Evolutionary conservation across 2,797 vertebrate species (phyloP).

Genomic region (Muraenolepis orangiensis): DNA sequence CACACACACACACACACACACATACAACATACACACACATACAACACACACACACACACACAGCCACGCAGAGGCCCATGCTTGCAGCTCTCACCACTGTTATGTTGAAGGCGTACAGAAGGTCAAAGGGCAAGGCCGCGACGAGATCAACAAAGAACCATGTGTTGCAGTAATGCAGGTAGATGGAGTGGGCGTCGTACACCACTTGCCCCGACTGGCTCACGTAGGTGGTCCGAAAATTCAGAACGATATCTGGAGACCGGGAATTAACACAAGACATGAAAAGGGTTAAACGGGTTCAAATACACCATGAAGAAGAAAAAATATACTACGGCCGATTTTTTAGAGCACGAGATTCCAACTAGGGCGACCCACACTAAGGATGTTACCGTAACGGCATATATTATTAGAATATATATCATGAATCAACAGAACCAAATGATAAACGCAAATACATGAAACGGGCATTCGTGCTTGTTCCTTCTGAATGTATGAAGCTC

Average conservation of each 20-base stretch:
- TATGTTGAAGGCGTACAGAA: conserved; percentile 93
- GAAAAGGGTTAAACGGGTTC: too few relatives aligned
- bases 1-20: neutral
- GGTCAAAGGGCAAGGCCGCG: conserved; percentile 92
- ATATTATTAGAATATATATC: neutral
- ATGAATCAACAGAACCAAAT: neutral
- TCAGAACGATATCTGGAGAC: conserved; percentile 88
- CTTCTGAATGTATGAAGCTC: neutral
- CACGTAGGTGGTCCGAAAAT: conserved; percentile 94
- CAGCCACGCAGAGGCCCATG: neutral
- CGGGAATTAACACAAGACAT: neutral
- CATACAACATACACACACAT: neutral
- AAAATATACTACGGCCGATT: neutral
- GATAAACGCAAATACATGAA: neutral
- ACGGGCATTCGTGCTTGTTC: neutral
- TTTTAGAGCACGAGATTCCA: neutral
- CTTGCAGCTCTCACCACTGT: conserved; percentile 84
- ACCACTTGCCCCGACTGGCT: conserved; percentile 93
- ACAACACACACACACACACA: neutral
- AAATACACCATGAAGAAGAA: neutral
- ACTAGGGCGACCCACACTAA: neutral
- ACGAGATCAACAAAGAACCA: conserved; percentile 97
- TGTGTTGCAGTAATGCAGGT: conserved; percentile 90
- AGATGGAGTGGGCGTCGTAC: conserved; percentile 88
- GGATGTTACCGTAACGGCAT: neutral